Conservation (phyloP, 2,797 vertebrate species). For the Knipowitschia caucasica region DNA sequence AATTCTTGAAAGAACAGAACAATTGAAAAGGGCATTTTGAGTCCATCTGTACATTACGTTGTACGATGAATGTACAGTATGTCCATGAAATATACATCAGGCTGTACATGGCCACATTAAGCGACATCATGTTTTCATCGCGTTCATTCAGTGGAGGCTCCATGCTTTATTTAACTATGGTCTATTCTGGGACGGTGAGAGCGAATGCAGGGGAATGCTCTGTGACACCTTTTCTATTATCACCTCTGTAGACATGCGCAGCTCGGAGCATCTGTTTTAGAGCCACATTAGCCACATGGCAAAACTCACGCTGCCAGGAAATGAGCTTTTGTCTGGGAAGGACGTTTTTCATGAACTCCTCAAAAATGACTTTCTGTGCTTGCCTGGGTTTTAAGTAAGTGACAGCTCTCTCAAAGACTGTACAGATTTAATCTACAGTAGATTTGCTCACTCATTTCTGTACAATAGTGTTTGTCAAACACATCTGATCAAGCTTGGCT, state of each 20-base stretch:
- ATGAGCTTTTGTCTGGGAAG: not conserved
- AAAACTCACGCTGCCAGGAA: slow-evolving; percentile 21
- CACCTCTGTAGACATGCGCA: not conserved
- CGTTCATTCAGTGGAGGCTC: not conserved
- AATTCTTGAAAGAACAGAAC: not conserved
- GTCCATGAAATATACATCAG: slow-evolving; percentile 36
- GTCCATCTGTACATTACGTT: not conserved
- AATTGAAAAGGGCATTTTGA: not conserved
- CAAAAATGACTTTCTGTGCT: not conserved
- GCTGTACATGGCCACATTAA: slow-evolving; percentile 2
- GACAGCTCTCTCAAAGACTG: not conserved
- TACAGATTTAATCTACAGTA: not conserved
- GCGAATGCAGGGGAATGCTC: slow-evolving; percentile 1
- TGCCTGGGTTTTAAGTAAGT: not conserved
- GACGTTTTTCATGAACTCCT: not conserved
- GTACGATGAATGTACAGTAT: not conserved
- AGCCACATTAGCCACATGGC: slow-evolving; percentile 3
- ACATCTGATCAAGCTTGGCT: not conserved
- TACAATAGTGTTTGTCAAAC: not conserved
- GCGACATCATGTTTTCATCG: slow-evolving; percentile 1
- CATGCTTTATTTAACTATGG: slow-evolving; percentile 6
- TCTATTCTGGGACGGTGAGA: slow-evolving; percentile 11
- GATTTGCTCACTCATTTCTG: not conserved
- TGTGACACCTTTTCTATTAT: slow-evolving; percentile 24
- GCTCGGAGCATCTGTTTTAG: slow-evolving; percentile 28